Conservation (phyloP, 2,888 invertebrate genomes). For the Vandiemenella viatica region DNA sequence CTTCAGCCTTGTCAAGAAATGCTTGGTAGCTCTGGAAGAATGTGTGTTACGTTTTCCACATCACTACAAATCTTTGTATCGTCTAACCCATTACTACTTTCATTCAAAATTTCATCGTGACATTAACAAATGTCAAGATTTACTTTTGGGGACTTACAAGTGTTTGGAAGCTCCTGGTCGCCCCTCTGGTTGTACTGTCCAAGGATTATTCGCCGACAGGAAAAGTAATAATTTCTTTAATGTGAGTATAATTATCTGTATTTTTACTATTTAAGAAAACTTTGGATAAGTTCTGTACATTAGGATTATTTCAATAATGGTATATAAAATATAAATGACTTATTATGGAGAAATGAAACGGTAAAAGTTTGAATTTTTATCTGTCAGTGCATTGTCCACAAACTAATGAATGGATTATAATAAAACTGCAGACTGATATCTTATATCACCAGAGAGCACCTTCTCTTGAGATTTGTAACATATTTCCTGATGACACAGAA, state of each 20-base stretch:
- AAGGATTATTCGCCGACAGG: constrained; percentile 72
- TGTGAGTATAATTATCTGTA: constrained; percentile 33
- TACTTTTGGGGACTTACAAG: constrained; percentile 52
- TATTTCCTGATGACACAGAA: too few species aligned
- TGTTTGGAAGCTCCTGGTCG: constrained; percentile 19
- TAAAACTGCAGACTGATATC: too few species aligned
- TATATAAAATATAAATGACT: too few species aligned
- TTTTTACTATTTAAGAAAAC: neutral
- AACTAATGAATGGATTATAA: too few species aligned
- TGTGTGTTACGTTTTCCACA: constrained; percentile 75
- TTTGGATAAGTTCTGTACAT: too few species aligned
- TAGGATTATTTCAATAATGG: too few species aligned
- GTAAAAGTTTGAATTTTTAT: too few species aligned
- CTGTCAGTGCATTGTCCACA: too few species aligned
- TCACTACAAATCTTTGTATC: constrained; percentile 84
- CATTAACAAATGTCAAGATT: constrained; percentile 50
- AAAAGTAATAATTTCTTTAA: constrained; percentile 80
- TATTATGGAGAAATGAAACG: too few species aligned
- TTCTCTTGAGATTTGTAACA: too few species aligned
- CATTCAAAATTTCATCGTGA: constrained; percentile 53
- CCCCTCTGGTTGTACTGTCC: constrained; percentile 40
- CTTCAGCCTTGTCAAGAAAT: constrained; percentile 35
- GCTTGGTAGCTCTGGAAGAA: constrained; percentile 64
- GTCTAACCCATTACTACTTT: constrained; percentile 71
- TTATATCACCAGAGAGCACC: too few species aligned